Base-by-base conservation (phyloP, 2,888 invertebrate genomes). In the Eupsilia transversa region DNA sequence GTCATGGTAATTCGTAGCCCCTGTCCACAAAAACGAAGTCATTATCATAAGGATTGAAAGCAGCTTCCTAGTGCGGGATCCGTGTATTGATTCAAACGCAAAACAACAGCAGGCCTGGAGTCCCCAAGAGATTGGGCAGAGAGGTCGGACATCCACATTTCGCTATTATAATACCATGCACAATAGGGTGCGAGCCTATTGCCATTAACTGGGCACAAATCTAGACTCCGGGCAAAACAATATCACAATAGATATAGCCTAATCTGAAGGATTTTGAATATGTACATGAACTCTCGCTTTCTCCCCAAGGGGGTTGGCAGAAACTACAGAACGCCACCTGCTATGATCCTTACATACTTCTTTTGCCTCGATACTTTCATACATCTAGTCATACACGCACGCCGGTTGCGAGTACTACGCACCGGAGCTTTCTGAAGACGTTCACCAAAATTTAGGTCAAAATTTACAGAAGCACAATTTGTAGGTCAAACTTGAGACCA, bases 401-500 rank as follows among this genome's bases (percentile, higher is more conserved):
- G n/a, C n/a, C n/a, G n/a, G n/a, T n/a, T n/a, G n/a, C n/a, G n/a
- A n/a, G n/a, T n/a, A n/a, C n/a, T n/a, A n/a, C n/a, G n/a, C n/a
- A n/a, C n/a, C n/a, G n/a, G n/a, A n/a, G n/a, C n/a, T n/a, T n/a
- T n/a, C n/a, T n/a, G n/a, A n/a, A n/a, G n/a, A n/a, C n/a, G n/a
- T n/a, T n/a, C n/a, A n/a, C n/a, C n/a, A n/a, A n/a, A 20, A 30
- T 57, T 72, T 30, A 52, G 4, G 5, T 59, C 30, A 23, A 60
- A 46, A 61, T 27, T n/a, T 5, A 41, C 1, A 30, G 2, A 52
- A 20, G 3, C 54, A 56, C n/a, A 46, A 27, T 14, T 72, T 52
- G 14, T 80, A 57, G 49, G 75, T 52, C 66, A 43, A 80, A 57
- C 41, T 49, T 17, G 0, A 46, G 10, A 30, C 27, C 0, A 41